Conservation (phyloP, 2,113 vertebrate species). For the Lophura nycthemera region DNA sequence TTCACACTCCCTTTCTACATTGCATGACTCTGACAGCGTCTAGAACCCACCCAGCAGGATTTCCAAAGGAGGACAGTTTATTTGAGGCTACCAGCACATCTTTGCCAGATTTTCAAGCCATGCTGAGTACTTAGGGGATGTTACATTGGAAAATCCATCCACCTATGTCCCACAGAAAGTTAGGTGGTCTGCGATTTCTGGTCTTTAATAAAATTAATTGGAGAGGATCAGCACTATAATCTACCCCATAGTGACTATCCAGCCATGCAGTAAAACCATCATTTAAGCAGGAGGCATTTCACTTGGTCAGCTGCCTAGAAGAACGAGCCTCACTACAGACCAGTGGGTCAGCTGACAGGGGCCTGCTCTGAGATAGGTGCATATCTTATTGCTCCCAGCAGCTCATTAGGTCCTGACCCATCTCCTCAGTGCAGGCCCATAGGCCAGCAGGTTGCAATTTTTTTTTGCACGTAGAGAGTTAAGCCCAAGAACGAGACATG, state of each 20-base stretch:
- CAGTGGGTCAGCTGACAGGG: not conserved
- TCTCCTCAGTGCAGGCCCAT: rapidly evolving
- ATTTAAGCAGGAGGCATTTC: not conserved
- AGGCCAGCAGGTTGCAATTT: not conserved
- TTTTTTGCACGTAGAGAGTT: not conserved
- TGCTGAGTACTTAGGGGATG: not conserved
- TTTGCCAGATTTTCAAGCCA: not conserved
- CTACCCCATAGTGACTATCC: not conserved
- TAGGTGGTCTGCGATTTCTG: not conserved
- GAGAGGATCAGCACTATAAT: not conserved
- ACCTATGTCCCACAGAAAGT: not conserved
- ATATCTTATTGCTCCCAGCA: not conserved
- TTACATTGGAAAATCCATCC: not conserved
- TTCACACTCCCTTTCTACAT: not conserved
- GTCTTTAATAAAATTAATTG: not conserved
- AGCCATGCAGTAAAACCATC: not conserved
- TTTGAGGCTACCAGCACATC: not conserved
- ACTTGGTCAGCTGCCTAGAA: not conserved
- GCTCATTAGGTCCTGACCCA: not conserved
- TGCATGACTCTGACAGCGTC: not conserved
- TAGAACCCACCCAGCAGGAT: not conserved
- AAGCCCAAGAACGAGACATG: not conserved
- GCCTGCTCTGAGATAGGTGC: rapidly evolving
- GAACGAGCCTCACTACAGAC: not conserved
- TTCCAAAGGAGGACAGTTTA: not conserved